phyloP scores from a whole-genome alignment of 2,113 vertebrate genomes.

The Rhizomys pruinosus region DNA sequence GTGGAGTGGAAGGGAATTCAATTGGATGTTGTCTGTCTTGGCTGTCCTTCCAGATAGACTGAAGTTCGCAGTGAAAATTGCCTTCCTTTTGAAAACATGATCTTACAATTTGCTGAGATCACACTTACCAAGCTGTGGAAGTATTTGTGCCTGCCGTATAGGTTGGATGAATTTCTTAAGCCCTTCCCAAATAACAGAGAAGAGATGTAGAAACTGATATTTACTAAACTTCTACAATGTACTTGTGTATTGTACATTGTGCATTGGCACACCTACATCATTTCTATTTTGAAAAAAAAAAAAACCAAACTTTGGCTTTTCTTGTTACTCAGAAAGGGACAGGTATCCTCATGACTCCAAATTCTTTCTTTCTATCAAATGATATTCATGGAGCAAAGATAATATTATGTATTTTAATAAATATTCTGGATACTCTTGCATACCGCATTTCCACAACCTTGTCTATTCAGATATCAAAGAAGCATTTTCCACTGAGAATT shows the following conservation, averaged over 20 bases:
- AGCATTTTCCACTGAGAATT: background rate
- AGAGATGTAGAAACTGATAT: background rate
- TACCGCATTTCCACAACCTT: too few species aligned
- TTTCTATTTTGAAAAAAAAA: conserved; percentile 28
- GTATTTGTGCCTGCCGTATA: background rate
- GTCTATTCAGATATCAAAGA: background rate
- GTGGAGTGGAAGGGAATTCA: conserved; percentile 84
- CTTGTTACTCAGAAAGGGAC: background rate
- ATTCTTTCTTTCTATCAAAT: background rate
- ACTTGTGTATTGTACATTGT: background rate
- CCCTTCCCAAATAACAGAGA: background rate
- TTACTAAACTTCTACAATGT: background rate
- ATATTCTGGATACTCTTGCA: background rate
- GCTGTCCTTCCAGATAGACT: background rate
- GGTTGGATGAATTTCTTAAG: background rate
- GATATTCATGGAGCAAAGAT: background rate
- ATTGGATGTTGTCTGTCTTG: background rate
- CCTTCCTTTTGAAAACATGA: background rate
- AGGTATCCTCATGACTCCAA: background rate
- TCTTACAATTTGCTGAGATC: conserved; percentile 2
- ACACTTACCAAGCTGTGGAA: background rate
- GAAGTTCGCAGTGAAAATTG: background rate
- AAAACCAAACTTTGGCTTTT: conserved; percentile 28
- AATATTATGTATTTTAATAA: background rate
- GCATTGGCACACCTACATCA: background rate